Conservation (phyloP, 2,888 invertebrate genomes). For the Trypoxylon attenuatum region DNA sequence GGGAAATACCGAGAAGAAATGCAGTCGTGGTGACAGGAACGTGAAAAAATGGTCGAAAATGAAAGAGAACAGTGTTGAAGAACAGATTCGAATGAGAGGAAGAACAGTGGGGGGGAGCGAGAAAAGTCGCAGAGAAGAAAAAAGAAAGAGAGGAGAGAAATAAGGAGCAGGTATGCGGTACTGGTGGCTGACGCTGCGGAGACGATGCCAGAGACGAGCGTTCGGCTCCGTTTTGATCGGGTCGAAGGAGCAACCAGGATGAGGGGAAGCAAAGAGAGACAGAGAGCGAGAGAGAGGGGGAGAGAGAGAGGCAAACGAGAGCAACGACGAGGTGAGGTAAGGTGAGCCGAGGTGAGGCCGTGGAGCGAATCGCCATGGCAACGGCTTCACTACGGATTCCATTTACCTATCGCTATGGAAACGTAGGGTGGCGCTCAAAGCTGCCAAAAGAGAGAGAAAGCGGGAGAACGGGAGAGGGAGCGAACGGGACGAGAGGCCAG, state of each 20-base stretch:
- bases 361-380: slow-evolving; percentile 72
- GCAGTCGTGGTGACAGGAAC: background rate
- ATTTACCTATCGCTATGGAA: slow-evolving; percentile 74
- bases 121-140: background rate
- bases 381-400: slow-evolving; percentile 74
- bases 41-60: background rate
- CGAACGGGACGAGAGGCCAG: slow-evolving; percentile 5
- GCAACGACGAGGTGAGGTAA: slow-evolving; percentile 59
- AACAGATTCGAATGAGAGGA: slow-evolving; percentile 6
- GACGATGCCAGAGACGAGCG: slow-evolving; percentile 54
- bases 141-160: background rate
- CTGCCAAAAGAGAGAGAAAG: slow-evolving; percentile 49
- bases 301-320: slow-evolving; percentile 40
- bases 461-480: slow-evolving; percentile 36
- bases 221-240: slow-evolving; percentile 55
- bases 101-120: background rate
- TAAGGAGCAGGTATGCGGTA: slow-evolving; percentile 34
- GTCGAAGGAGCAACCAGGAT: slow-evolving; percentile 54
- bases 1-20: slow-evolving; percentile 9
- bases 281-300: slow-evolving; percentile 16
- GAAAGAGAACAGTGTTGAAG: slow-evolving; percentile 10
- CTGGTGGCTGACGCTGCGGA: slow-evolving; percentile 39
- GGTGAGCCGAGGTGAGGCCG: slow-evolving; percentile 62
- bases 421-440: slow-evolving; percentile 72
- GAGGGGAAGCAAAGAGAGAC: too few species aligned